Evolutionary conservation across 1,140 invertebrate species (phyloP).

Genomic region (Atta cephalotes): DNA sequence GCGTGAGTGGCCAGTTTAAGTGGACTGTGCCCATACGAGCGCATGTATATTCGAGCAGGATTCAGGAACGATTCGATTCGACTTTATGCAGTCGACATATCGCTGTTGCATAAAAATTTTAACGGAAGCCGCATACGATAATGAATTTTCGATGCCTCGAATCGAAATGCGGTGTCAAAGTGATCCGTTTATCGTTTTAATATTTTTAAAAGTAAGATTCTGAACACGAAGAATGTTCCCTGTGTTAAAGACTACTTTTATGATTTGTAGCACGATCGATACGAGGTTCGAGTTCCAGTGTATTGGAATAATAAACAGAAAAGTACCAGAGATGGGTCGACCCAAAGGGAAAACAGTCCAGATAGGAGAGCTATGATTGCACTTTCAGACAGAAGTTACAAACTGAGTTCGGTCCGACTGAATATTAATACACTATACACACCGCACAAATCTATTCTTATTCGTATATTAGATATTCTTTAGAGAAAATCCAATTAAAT

Average conservation of each 20-base stretch:
- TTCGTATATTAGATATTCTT: neutral
- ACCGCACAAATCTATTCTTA: neutral
- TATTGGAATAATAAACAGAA: conserved; percentile 56
- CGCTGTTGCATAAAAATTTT: conserved; percentile 56
- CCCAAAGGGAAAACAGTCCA: conserved; percentile 31
- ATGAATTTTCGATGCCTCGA: conserved; percentile 46
- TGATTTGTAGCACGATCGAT: conserved; percentile 33
- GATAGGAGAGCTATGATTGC: neutral
- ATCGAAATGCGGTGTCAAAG: conserved; percentile 32
- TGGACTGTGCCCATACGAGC: conserved; percentile 27
- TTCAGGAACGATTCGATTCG: conserved; percentile 52
- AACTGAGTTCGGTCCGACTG: conserved; percentile 25
- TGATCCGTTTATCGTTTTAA: conserved; percentile 49
- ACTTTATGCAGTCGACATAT: conserved; percentile 57
- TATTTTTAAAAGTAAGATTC: conserved; percentile 15
- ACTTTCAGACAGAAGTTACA: conserved; percentile 28
- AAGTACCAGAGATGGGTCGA: conserved; percentile 27
- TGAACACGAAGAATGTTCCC: neutral
- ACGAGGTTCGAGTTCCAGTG: neutral
- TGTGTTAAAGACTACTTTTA: conserved; percentile 49
- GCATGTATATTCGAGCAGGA: conserved; percentile 49
- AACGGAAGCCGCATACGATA: conserved; percentile 40
- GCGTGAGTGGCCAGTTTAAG: conserved; percentile 42
- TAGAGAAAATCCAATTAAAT: neutral
- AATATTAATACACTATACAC: conserved; percentile 28